phyloP scores from a whole-genome alignment of 92 coral and sea anemone genomes.

The Meandrina meandrites region DNA sequence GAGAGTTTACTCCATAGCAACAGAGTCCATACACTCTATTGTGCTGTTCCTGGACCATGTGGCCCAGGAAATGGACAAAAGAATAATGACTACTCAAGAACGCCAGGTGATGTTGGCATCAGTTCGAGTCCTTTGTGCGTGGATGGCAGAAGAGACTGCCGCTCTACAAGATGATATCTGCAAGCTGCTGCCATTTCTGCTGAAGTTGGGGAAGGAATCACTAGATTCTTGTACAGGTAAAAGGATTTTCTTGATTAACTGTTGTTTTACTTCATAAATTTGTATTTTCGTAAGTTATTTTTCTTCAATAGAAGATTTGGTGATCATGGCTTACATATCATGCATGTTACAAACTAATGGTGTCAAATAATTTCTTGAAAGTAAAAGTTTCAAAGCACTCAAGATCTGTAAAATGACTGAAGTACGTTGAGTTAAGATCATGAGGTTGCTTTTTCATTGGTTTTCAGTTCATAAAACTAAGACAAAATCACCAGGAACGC shows the following conservation, averaged over 20 bases:
- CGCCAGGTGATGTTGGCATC: slow-evolving; percentile 69
- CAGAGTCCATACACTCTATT: slow-evolving; percentile 75
- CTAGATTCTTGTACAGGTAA: slow-evolving; percentile 27
- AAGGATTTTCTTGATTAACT: not conserved
- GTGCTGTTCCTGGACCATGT: slow-evolving; percentile 62
- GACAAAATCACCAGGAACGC: too few relatives aligned
- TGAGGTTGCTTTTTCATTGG: too few relatives aligned
- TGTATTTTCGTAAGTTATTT: not conserved
- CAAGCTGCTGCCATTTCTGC: slow-evolving; percentile 77
- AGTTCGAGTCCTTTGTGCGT: slow-evolving; percentile 76
- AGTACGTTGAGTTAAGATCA: too few relatives aligned
- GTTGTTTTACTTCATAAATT: too few relatives aligned
- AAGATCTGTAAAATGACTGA: too few relatives aligned
- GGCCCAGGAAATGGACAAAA: not conserved
- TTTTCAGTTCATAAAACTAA: too few relatives aligned
- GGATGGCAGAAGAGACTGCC: slow-evolving; percentile 95
- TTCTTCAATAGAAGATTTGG: not conserved
- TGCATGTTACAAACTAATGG: not conserved
- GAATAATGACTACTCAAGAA: slow-evolving; percentile 8
- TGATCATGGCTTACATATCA: not conserved
- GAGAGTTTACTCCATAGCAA: slow-evolving; percentile 59
- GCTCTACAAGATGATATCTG: slow-evolving; percentile 78
- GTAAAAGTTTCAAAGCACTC: too few relatives aligned
- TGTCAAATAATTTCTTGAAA: too few relatives aligned
- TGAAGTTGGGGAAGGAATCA: slow-evolving; percentile 66